Conservation (phyloP, 2,113 vertebrate species). For the Mustela nigripes region DNA sequence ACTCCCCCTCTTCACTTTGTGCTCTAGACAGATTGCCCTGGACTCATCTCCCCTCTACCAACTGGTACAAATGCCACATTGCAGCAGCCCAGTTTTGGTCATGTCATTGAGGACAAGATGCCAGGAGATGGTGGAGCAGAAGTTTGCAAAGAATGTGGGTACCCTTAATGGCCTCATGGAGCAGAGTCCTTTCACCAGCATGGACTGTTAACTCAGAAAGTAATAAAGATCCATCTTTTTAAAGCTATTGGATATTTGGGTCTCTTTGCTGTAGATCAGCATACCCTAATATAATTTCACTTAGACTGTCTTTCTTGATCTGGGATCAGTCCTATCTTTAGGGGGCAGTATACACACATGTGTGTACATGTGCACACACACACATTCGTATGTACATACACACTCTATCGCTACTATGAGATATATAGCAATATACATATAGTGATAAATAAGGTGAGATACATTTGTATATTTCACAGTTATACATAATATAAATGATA, state of each 20-base stretch:
- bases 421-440: not conserved
- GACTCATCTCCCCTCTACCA: not conserved
- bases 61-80: not conserved
- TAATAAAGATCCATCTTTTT: not conserved
- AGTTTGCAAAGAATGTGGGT: not conserved
- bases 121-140: not conserved
- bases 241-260: not conserved
- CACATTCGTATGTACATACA: not conserved
- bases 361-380: not conserved
- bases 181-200: not conserved
- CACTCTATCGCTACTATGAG: not conserved
- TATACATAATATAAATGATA: not conserved
- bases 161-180: not conserved
- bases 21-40: not conserved
- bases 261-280: not conserved
- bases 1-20: not conserved
- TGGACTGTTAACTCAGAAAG: not conserved
- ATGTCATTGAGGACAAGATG: not conserved
- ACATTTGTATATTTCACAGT: not conserved
- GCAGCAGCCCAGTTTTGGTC: not conserved
- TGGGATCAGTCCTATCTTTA: not conserved
- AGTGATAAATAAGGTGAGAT: not conserved
- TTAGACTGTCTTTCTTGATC: constrained; percentile 1
- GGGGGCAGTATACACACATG: not conserved
- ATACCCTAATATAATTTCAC: not conserved